A percentile compares a stretch with the other conserved stretches of the same genome.
Evolutionary conservation across 2,113 vertebrate genomes (phyloP).

Genomic region (Haplotaxodon microlepis): DNA sequence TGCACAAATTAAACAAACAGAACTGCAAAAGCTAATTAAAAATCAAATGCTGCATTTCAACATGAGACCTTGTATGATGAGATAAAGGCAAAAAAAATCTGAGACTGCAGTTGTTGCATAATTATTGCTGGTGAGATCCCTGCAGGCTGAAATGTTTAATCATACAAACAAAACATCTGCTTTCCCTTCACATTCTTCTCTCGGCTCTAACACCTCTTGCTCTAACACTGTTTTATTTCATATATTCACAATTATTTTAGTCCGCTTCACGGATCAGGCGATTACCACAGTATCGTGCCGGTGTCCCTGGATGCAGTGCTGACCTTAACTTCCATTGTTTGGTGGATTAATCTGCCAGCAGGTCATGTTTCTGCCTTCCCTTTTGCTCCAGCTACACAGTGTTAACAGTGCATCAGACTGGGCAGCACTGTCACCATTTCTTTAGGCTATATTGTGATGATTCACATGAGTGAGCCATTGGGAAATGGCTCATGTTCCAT

Average conservation of each 20-base stretch:
- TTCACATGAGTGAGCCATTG: constrained; percentile 55
- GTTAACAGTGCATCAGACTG: constrained; percentile 27
- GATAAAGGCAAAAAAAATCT: not conserved
- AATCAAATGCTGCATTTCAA: not conserved
- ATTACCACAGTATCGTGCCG: not conserved
- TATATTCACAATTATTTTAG: not conserved
- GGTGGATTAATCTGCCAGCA: constrained; percentile 37
- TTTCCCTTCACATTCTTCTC: not conserved
- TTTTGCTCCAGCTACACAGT: not conserved
- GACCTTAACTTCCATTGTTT: constrained; percentile 31
- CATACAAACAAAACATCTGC: constrained; percentile 23
- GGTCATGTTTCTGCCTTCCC: constrained; percentile 6
- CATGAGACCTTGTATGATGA: not conserved
- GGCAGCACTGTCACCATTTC: constrained; percentile 25
- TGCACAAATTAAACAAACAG: not conserved
- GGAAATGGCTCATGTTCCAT: constrained; percentile 39
- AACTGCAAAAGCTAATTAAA: constrained; percentile 2
- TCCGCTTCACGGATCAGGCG: not conserved
- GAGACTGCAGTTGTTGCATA: not conserved
- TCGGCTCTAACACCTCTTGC: not conserved
- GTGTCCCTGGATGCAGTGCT: not conserved
- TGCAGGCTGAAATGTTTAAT: constrained; percentile 17
- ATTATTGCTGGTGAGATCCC: not conserved
- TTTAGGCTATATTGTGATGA: constrained; percentile 21
- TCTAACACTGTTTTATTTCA: constrained; percentile 4